A percentile compares a stretch with the other conserved stretches of the same genome.
These are phyloP conservation scores for Gallirallus australis DNA, from an alignment of 2,797 vertebrate species.

Conservation along the genomic window DNA sequence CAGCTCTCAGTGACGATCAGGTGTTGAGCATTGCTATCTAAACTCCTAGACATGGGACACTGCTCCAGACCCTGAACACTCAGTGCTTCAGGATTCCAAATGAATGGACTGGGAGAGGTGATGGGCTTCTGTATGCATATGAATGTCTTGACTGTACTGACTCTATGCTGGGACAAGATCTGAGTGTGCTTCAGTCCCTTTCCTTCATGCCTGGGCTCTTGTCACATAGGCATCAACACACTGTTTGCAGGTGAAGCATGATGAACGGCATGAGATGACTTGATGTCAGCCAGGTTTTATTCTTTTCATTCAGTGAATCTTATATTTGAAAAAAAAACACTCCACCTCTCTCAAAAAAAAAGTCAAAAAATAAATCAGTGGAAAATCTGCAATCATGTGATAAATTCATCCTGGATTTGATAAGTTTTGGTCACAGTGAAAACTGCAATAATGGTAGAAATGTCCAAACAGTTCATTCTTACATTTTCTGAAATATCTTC, in stretches of 20 bases:
- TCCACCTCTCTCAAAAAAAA: not conserved
- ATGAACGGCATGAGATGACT: not conserved
- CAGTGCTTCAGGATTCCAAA: not conserved
- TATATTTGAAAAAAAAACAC: not conserved
- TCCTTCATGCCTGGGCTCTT: not conserved
- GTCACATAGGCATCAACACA: not conserved
- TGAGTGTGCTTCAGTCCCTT: not conserved
- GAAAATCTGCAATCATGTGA: not conserved
- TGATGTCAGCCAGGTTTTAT: too few relatives aligned
- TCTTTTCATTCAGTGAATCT: not conserved
- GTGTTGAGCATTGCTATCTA: not conserved
- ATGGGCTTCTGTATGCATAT: not conserved
- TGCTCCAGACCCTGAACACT: not conserved
- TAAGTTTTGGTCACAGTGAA: not conserved
- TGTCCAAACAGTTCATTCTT: not conserved
- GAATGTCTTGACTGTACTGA: not conserved
- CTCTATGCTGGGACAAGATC: not conserved
- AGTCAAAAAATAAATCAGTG: fast-evolving
- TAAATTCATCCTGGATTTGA: not conserved
- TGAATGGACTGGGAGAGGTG: not conserved
- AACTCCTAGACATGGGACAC: not conserved
- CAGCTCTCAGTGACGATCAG: fast-evolving
- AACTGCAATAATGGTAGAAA: not conserved
- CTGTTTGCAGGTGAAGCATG: not conserved
- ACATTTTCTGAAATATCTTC: not conserved